These are phyloP conservation scores for human DNA, from an alignment of 2,113 vertebrate genomes.

Conservation along the genomic window GRCh38 chr2:67000501-67001000, in stretches of 20 bases:
- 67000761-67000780: background rate
- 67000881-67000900: slow-evolving; percentile 65
- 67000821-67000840: slow-evolving; percentile 25
- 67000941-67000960: slow-evolving; percentile 52
- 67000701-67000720: background rate
- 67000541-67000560: background rate
- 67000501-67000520: background rate
- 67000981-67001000: slow-evolving; percentile 72
- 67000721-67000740: slow-evolving; percentile 9
- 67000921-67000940: slow-evolving; percentile 70
- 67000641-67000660: background rate
- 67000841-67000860: slow-evolving; percentile 56
- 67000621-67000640: background rate
- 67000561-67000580: background rate
- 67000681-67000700: background rate
- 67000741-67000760: slow-evolving; percentile 28
- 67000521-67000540: background rate
- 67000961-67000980: slow-evolving; percentile 71
- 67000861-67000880: slow-evolving; percentile 48
- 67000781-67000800: slow-evolving; percentile 64
- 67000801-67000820: slow-evolving; percentile 59
- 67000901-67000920: slow-evolving; percentile 75
- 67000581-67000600: background rate
- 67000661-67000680: background rate
- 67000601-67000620: background rate